A percentile compares a stretch with the other conserved stretches of the same genome.
phyloP scores from a whole-genome alignment of 2,113 vertebrate genomes.

The Plotosus lineatus region DNA sequence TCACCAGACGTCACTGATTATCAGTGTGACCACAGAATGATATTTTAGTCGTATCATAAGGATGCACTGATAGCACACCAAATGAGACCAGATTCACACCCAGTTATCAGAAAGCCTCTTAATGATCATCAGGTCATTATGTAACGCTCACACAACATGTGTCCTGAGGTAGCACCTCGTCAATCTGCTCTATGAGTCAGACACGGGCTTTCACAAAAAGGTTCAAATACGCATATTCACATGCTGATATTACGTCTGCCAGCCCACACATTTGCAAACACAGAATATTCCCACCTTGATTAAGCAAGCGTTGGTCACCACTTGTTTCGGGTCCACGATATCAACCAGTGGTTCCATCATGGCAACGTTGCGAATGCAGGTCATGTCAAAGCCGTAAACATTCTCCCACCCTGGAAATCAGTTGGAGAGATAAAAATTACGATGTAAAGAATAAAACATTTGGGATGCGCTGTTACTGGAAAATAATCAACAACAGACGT shows the following conservation, averaged over 20 bases:
- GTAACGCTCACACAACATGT: slow-evolving; percentile 47
- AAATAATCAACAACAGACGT: background rate
- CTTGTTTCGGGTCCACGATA: slow-evolving; percentile 96
- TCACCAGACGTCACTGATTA: background rate
- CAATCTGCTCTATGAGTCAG: slow-evolving; percentile 45
- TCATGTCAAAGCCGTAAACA: slow-evolving; percentile 98
- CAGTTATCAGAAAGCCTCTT: slow-evolving; percentile 24
- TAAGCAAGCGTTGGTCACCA: slow-evolving; percentile 95
- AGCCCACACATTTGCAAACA: slow-evolving; percentile 7
- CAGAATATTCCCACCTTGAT: slow-evolving; percentile 82
- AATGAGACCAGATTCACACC: slow-evolving; percentile 19
- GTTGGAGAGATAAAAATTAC: slow-evolving; percentile 7
- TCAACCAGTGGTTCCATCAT: slow-evolving; percentile 98
- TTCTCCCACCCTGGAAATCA: slow-evolving; percentile 92
- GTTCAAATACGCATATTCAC: slow-evolving; percentile 26
- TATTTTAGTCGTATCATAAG: background rate
- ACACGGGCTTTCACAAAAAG: slow-evolving; percentile 17
- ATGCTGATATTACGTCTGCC: background rate
- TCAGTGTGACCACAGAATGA: background rate
- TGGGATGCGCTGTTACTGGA: background rate
- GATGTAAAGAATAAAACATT: background rate
- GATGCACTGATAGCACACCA: background rate
- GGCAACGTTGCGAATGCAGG: slow-evolving; percentile 94
- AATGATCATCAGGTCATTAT: slow-evolving; percentile 30
- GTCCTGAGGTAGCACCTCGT: slow-evolving; percentile 30